These are phyloP conservation scores for Pseudochirops corinnae DNA, from an alignment of 2,797 vertebrate genomes.

Conservation along the genomic window DNA sequence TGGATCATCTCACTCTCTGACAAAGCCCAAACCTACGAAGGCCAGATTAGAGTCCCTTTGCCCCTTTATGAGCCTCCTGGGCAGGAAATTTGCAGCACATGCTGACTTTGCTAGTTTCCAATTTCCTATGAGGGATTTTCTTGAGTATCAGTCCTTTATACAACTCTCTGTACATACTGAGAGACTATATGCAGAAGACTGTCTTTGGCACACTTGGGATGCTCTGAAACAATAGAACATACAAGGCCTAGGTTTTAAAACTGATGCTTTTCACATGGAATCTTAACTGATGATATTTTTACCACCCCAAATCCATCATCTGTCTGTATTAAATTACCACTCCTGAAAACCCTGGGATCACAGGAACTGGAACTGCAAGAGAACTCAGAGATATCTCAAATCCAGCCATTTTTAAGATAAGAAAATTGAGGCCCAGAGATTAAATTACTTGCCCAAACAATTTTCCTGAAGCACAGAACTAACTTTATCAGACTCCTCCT, in stretches of 20 bases:
- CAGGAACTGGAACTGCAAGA: neutral
- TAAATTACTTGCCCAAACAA: neutral
- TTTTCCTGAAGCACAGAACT: neutral
- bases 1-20: neutral
- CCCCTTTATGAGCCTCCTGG: neutral
- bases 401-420: neutral
- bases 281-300: slow-evolving; percentile 13
- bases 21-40: neutral
- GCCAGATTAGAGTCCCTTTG: no score
- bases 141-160: neutral
- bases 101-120: slow-evolving; percentile 12
- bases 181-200: neutral
- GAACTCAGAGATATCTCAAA: neutral
- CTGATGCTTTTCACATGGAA: neutral
- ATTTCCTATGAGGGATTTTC: slow-evolving; percentile 31
- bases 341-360: rapidly evolving
- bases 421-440: neutral
- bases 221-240: slow-evolving; percentile 11
- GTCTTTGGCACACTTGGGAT: slow-evolving; percentile 10
- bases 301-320: slow-evolving; percentile 6
- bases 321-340: slow-evolving; percentile 7
- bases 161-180: neutral
- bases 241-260: slow-evolving; percentile 16
- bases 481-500: neutral
- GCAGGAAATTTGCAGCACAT: slow-evolving; percentile 3